Evolutionary conservation across 2,888 invertebrate genomes (phyloP), one percentile per base, ranked within the genome.

Genomic region (Desoria tigrina): DNA sequence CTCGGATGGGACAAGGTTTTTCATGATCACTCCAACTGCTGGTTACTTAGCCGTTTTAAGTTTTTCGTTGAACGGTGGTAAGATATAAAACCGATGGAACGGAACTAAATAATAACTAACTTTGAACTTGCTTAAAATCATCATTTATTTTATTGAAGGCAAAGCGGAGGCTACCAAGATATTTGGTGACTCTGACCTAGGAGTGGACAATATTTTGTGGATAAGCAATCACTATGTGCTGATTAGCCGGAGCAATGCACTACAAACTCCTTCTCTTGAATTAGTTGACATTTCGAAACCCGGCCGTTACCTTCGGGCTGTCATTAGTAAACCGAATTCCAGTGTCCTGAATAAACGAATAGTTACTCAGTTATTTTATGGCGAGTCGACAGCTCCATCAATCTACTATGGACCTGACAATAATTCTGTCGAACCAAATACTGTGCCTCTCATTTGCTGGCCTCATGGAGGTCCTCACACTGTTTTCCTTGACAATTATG

Each of bases 401-500:
- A 66, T 74, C 42, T 74, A 66, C 39, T 50, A 68, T 51, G 73
- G 72, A 11, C 76, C 76, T n/a, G 56, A 60, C 21, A 57, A 42
- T 14, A 55, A 58, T 26, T 53, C 49, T 1, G 65, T 54, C 6
- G 54, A 61, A n/a, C 58, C 59, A n/a, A 61, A 66, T 16, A 79
- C n/a, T 58, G 79, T 85, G 37, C 90, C 91, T 1, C 80, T 92
- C 23, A 81, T 93, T 26, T 85, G 91, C 18, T 84, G 7, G 55
- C 87, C 89, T 78, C 80, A 83, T 0, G 90, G 85, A 78, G 82
- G 83, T 0, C 78, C 87, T 45, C 86, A 87, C 75, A 82, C 79
- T 65, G 84, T 87, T 0, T 81, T 88, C 50, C 86, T 87, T 74
- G 83, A 84, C 51, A 81, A 86, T 68, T 79, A 87, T 56, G 88